Conservation (phyloP, 2,888 invertebrate genomes). For the Lasioglossum pauxillum region DNA sequence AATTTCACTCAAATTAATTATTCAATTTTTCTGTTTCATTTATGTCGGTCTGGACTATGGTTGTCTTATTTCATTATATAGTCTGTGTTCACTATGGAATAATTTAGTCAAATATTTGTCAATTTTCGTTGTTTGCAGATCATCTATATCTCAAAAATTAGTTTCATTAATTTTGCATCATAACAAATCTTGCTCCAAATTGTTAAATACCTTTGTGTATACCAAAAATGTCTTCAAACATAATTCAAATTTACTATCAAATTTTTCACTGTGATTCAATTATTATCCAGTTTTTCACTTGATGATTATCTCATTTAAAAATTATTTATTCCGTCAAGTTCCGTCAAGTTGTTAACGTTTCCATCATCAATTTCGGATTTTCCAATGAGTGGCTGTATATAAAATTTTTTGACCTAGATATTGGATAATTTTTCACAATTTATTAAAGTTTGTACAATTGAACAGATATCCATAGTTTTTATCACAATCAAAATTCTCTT, state of each 20-base stretch:
- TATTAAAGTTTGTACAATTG: no score
- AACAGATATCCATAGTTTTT: no score
- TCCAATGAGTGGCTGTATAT: neutral
- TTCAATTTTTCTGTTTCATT: neutral
- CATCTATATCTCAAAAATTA: neutral
- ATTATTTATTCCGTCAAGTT: no score
- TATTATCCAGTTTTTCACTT: neutral
- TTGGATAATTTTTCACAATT: neutral
- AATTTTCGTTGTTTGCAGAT: neutral
- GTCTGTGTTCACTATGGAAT: neutral
- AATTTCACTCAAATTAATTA: neutral
- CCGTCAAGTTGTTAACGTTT: no score
- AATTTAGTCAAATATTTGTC: neutral
- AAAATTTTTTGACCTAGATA: neutral
- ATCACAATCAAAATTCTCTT: no score
- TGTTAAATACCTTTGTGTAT: neutral
- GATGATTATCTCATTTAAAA: neutral
- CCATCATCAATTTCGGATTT: no score
- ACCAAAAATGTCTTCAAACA: neutral
- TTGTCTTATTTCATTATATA: neutral
- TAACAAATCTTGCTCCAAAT: neutral
- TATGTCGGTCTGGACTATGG: neutral
- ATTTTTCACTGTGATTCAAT: neutral
- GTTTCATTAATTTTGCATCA: neutral
- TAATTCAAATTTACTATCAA: neutral